These are phyloP conservation scores for Uropetala carovei DNA, from an alignment of 2,888 invertebrate genomes.

Conservation along the genomic window DNA sequence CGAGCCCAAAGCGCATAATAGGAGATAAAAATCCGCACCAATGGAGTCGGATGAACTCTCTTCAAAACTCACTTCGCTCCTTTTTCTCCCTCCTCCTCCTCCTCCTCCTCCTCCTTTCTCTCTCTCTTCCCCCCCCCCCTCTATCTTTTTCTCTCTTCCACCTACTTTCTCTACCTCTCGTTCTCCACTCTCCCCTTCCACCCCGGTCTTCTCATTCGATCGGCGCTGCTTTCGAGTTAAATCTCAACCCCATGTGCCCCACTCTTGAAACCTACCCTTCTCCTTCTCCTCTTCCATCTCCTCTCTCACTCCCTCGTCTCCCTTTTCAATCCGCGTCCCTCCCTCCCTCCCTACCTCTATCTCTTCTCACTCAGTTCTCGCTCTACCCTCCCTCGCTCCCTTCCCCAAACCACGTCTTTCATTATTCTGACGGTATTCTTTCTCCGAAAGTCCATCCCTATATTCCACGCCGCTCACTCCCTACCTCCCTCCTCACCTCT, in stretches of 20 bases:
- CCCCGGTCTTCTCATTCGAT: neutral
- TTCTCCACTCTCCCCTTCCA: neutral
- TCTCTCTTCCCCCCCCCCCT: neutral
- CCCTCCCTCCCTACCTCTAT: too few species aligned
- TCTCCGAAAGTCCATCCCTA: too few species aligned
- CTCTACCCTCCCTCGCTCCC: neutral
- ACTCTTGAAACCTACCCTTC: neutral
- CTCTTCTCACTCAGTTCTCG: neutral
- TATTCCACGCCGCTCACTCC: too few species aligned
- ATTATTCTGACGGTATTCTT: neutral
- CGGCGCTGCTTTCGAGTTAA: conserved; percentile 17
- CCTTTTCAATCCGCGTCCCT: neutral
- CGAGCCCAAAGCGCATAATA: conserved; percentile 59
- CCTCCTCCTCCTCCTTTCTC: neutral
- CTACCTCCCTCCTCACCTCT: neutral
- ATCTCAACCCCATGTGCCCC: neutral
- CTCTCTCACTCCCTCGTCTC: neutral
- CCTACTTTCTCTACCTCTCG: neutral
- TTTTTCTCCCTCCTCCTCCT: neutral
- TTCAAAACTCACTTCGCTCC: neutral
- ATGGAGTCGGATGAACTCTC: conserved; percentile 58
- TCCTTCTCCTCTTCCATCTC: neutral
- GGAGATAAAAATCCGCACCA: conserved; percentile 58
- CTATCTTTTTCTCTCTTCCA: neutral
- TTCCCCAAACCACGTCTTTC: neutral